Percentiles rank a stretch among this genome's conserved stretches.
phyloP scores from a whole-genome alignment of 2,888 invertebrate genomes.

The Hirtodrosophila duncani region DNA sequence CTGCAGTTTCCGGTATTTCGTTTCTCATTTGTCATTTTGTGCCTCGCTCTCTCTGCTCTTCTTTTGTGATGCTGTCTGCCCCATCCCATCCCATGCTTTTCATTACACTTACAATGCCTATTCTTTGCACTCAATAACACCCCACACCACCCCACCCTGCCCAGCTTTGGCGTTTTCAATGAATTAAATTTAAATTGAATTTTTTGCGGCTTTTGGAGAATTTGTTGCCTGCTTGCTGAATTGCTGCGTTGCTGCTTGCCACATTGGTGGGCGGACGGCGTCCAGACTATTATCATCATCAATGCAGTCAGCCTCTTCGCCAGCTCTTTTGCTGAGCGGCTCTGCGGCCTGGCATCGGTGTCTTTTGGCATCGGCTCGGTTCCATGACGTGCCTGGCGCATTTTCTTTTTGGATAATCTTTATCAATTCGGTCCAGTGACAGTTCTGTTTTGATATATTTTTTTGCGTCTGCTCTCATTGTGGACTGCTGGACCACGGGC shows the following conservation, averaged over 20 bases:
- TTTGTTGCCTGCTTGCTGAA: slow-evolving; percentile 1
- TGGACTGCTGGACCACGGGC: slow-evolving; percentile 27
- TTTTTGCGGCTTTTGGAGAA: slow-evolving; percentile 34
- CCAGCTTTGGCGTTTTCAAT: slow-evolving; percentile 21
- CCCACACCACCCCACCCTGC: background rate
- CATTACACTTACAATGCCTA: slow-evolving; percentile 36
- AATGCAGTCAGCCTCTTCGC: slow-evolving; percentile 35
- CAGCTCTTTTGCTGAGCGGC: background rate
- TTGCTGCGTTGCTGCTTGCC: slow-evolving; percentile 1
- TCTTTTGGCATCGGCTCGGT: background rate
- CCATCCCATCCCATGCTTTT: slow-evolving; percentile 22
- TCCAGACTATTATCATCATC: no score
- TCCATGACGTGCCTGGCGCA: slow-evolving; percentile 33
- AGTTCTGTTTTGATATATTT: slow-evolving; percentile 16
- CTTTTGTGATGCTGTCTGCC: slow-evolving; percentile 10
- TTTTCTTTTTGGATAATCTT: slow-evolving; percentile 35
- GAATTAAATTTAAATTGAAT: slow-evolving; percentile 60
- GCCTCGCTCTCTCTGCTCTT: background rate
- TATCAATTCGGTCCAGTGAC: slow-evolving; percentile 39
- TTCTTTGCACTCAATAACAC: background rate
- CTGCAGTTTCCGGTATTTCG: slow-evolving; percentile 57
- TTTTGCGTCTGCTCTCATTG: background rate
- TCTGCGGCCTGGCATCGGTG: background rate
- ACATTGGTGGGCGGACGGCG: slow-evolving; percentile 18
- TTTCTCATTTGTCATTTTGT: slow-evolving; percentile 22